phyloP scores from a whole-genome alignment of 2,888 invertebrate species.

The Torymus texanus region DNA sequence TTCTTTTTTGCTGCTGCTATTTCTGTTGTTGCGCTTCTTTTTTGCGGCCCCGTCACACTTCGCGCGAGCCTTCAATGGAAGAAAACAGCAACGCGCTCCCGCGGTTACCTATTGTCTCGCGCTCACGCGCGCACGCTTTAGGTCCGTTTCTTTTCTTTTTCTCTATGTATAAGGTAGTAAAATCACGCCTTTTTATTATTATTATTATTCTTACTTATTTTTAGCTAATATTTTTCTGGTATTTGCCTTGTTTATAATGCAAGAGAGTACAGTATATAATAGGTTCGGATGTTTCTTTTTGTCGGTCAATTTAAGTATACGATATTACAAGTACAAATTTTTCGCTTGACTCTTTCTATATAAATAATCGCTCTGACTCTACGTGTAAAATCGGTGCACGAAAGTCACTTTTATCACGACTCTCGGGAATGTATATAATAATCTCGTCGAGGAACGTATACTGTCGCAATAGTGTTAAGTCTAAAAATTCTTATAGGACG shows the following conservation, averaged over 20 bases:
- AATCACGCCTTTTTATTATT: slow-evolving; percentile 36
- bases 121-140: slow-evolving; percentile 20
- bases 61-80: slow-evolving; percentile 7
- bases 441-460: slow-evolving; percentile 34
- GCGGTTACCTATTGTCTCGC: background rate
- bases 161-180: background rate
- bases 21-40: too few species aligned
- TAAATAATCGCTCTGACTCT: slow-evolving; percentile 5
- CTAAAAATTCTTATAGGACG: slow-evolving; percentile 46
- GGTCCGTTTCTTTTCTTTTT: slow-evolving; percentile 18
- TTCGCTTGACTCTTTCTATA: too few species aligned
- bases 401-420: slow-evolving; percentile 46
- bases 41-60: background rate
- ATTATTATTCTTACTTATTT: slow-evolving; percentile 12
- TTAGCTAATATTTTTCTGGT: background rate
- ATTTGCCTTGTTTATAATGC: slow-evolving; percentile 46
- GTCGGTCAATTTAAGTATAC: slow-evolving; percentile 8
- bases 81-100: background rate
- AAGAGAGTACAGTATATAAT: slow-evolving; percentile 32
- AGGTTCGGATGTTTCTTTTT: background rate
- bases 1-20: background rate
- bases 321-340: too few species aligned
- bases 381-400: slow-evolving; percentile 45
- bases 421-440: slow-evolving; percentile 3
- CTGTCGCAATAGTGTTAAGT: slow-evolving; percentile 3